Evolutionary conservation across 2,113 vertebrate species (phyloP).

Genomic region (Nothoprocta perdicaria): DNA sequence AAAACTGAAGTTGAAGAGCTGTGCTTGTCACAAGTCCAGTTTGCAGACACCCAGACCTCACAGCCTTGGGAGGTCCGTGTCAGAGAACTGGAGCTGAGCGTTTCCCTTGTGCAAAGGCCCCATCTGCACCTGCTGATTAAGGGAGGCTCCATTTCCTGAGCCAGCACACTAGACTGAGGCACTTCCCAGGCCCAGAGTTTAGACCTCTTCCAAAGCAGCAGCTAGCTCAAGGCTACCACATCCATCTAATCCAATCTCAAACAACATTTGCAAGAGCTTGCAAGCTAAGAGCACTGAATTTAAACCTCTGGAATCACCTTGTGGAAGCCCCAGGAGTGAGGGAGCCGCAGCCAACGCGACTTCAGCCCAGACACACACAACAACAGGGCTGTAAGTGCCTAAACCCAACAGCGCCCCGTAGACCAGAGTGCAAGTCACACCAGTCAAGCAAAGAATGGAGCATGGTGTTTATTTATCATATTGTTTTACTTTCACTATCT

Average conservation of each 20-base stretch:
- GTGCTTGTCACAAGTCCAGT: neutral
- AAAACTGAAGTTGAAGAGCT: neutral
- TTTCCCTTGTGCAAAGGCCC: neutral
- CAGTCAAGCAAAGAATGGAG: neutral
- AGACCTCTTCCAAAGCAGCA: neutral
- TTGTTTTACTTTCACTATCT: neutral
- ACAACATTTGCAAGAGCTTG: neutral
- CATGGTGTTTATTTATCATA: neutral
- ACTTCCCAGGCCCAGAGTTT: neutral
- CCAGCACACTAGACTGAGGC: neutral
- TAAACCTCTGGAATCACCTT: neutral
- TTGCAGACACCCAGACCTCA: neutral
- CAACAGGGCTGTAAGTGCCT: neutral
- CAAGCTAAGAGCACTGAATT: neutral
- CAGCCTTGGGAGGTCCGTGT: fast-evolving
- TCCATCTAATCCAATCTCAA: neutral
- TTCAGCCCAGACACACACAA: neutral
- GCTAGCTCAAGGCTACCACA: neutral
- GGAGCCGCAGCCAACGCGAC: neutral
- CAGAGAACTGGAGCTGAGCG: neutral
- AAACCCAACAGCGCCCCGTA: neutral
- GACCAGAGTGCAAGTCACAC: neutral
- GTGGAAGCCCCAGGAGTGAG: neutral
- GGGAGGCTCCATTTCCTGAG: neutral
- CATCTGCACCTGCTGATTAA: neutral